phyloP scores from a whole-genome alignment of 2,797 vertebrate genomes.

The Ammospiza maritima region DNA sequence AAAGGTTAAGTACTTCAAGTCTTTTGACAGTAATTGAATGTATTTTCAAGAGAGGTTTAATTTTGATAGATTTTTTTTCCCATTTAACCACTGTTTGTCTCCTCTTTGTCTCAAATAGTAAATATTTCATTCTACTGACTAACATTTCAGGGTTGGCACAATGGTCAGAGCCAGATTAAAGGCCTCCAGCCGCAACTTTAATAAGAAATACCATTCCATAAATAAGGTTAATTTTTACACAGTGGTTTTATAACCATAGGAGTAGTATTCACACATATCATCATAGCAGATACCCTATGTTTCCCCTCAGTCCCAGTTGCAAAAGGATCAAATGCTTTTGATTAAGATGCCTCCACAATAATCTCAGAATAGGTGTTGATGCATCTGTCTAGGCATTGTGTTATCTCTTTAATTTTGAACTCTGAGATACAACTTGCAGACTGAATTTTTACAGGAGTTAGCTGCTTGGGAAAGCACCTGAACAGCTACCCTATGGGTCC shows the following conservation, averaged over 20 bases:
- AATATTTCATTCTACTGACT: neutral
- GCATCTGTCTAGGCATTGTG: neutral
- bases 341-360: neutral
- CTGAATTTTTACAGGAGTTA: neutral
- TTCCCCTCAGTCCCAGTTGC: neutral
- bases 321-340: neutral
- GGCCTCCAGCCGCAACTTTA: neutral
- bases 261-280: neutral
- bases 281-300: neutral
- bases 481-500: neutral
- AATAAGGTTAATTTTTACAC: neutral
- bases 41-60: constrained; percentile 23
- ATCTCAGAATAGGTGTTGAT: neutral
- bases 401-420: neutral
- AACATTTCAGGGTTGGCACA: neutral
- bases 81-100: neutral
- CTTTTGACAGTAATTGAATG: constrained; percentile 14
- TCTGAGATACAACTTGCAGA: neutral
- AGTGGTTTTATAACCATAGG: neutral
- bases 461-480: neutral
- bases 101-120: constrained; percentile 2
- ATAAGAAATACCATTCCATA: neutral
- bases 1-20: constrained; percentile 44
- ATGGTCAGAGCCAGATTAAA: neutral
- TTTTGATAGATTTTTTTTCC: neutral